Evolutionary conservation across 2,888 invertebrate genomes (phyloP), one percentile per base, ranked within the genome.

Genomic region (Drosophila phalerata): DNA sequence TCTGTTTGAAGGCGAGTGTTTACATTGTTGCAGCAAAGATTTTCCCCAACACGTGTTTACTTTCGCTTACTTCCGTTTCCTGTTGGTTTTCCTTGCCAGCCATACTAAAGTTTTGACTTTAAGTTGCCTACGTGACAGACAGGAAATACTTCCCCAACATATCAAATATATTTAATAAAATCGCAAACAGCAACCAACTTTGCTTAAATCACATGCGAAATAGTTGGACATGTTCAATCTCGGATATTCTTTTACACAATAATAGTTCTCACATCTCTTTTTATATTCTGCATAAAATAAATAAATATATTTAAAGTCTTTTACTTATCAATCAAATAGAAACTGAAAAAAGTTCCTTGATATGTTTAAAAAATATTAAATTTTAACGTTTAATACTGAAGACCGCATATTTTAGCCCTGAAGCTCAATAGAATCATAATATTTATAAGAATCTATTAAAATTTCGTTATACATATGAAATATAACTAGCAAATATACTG

Each of bases 41-140:
- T 88, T 83, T 75, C 45, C 64, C 77, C 80, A 85, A 88, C 83
- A 83, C 83, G 88, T 83, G 83, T 88, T 83, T 85, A 80, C 85
- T 56, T 85, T 73, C 83, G 70, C 61, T 64, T 52, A 62, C 88
- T 79, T 88, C 88, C 83, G 85, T 69, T 82, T 82, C 88, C 85
- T 67, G 77, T 60, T 62, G 56, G 49, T 28, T 79, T 77, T 15
- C 25, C 57, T 70, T 51, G 49, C 53, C 37, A 48, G 40, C 45
- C 45, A 78, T 49, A 62, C 19, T 28, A 60, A 74, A 74, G 51
- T 79, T 77, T 79, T 66, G 79, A 79, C 76, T 77, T 79, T 70
- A 77, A 77, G 62, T 74, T 30, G 63, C 22, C 45, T 69, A 79
- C 74, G 76, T 78, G 76, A 78, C 56, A 58, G 55, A 66, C 43